Evolutionary conservation across 1,140 invertebrate genomes (phyloP).

Genomic region (Trichonephila inaurata): DNA sequence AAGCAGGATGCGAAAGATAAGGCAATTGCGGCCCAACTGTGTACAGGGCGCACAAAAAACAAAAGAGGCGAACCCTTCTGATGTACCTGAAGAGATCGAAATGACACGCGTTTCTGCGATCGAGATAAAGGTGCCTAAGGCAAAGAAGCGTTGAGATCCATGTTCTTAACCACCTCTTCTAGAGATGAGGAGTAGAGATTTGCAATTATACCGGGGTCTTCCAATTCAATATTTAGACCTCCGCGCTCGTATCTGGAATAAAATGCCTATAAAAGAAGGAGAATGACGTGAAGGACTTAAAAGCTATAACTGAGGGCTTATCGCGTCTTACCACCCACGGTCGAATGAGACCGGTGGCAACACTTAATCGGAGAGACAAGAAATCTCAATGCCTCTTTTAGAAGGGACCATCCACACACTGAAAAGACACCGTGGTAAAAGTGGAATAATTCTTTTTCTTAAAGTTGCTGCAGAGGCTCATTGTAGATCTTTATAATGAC

Average conservation of each 20-base stretch:
- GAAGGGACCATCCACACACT: constrained; percentile 28
- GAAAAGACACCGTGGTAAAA: not conserved
- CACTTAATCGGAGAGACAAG: constrained; percentile 68
- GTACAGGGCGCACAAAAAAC: not conserved
- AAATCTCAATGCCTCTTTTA: constrained; percentile 37
- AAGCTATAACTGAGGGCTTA: constrained; percentile 72
- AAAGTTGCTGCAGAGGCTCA: too few relatives aligned
- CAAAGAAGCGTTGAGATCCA: constrained; percentile 63
- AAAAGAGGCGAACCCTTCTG: constrained; percentile 6
- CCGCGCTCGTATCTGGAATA: constrained; percentile 59
- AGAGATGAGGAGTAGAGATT: constrained; percentile 44
- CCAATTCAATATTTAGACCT: constrained; percentile 76
- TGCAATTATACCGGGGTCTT: constrained; percentile 59
- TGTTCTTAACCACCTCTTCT: constrained; percentile 24
- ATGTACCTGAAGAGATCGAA: not conserved
- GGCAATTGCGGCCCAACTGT: not conserved
- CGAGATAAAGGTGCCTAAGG: constrained; percentile 24
- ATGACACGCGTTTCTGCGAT: constrained; percentile 56
- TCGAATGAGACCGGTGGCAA: constrained; percentile 75
- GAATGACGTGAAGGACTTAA: constrained; percentile 66
- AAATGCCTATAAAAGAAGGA: constrained; percentile 68
- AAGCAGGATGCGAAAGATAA: constrained; percentile 35
- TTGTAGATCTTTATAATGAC: too few relatives aligned
- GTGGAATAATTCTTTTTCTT: too few relatives aligned
- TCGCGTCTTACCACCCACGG: constrained; percentile 75